Percentiles rank a stretch among this genome's conserved stretches.
phyloP scores from a whole-genome alignment of 2,797 vertebrate genomes.

The Chelonia mydas region DNA sequence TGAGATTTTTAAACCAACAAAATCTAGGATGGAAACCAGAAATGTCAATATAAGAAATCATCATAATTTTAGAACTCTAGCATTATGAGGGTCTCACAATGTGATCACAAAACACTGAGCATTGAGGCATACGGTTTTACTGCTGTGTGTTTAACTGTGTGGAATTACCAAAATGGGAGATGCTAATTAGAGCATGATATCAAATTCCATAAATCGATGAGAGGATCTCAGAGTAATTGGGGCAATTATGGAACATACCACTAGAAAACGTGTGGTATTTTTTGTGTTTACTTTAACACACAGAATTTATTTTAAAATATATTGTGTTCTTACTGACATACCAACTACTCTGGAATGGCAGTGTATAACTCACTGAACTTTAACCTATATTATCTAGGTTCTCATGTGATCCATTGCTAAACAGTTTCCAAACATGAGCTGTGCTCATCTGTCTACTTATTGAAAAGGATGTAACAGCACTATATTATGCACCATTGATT shows the following conservation, averaged over 20 bases:
- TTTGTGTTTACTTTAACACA: neutral
- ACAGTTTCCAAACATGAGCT: neutral
- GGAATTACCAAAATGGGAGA: neutral
- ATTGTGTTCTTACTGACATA: neutral
- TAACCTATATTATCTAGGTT: neutral
- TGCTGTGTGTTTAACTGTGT: neutral
- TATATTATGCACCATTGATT: rapidly evolving
- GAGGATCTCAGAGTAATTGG: neutral
- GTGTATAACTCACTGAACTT: neutral
- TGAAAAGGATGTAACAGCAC: neutral
- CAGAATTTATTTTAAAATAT: neutral
- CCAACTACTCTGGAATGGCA: neutral
- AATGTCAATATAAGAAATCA: neutral
- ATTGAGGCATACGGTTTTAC: neutral
- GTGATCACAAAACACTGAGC: neutral
- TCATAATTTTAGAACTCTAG: neutral
- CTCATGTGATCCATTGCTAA: neutral
- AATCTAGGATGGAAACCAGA: neutral
- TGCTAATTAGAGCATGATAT: neutral
- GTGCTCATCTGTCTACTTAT: neutral
- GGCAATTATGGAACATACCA: neutral
- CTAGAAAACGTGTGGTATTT: neutral
- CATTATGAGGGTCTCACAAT: neutral
- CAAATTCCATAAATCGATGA: neutral
- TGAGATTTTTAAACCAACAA: neutral